Conservation (phyloP, 2,113 vertebrate species). For the Caloenas nicobarica region DNA sequence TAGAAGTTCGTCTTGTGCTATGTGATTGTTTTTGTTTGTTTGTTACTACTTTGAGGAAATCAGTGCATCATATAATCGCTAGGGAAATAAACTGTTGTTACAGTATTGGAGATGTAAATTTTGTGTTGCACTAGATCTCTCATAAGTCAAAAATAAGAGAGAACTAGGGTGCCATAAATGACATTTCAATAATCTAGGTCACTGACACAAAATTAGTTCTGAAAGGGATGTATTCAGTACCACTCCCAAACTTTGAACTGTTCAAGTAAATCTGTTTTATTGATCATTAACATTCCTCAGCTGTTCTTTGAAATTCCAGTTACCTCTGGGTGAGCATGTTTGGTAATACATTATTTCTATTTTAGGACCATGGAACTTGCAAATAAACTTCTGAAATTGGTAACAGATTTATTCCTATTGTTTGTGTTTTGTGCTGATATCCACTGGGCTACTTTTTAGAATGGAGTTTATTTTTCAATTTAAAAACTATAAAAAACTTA, state of each 20-base stretch:
- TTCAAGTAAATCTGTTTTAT: constrained; percentile 38
- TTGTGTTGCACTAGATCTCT: not conserved
- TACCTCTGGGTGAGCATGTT: constrained; percentile 15
- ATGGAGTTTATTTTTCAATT: not conserved
- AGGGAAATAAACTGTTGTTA: not conserved
- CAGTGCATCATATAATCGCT: not conserved
- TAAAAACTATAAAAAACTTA: not conserved
- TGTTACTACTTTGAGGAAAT: not conserved
- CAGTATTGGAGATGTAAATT: not conserved
- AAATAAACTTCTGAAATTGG: not conserved
- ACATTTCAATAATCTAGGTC: not conserved
- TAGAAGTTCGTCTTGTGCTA: not conserved
- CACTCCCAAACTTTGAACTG: not conserved
- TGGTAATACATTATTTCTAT: not conserved
- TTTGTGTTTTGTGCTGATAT: not conserved
- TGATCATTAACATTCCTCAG: constrained; percentile 54
- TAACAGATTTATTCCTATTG: not conserved
- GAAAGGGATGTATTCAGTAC: not conserved
- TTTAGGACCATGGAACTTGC: not conserved
- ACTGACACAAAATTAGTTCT: not conserved
- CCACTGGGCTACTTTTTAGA: not conserved
- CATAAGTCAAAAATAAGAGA: not conserved
- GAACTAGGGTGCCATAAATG: not conserved
- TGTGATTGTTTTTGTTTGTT: not conserved
- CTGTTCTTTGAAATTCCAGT: constrained; percentile 50